Evolutionary conservation across 2,113 vertebrate species (phyloP).

Genomic region (Anas platyrhynchos): DNA sequence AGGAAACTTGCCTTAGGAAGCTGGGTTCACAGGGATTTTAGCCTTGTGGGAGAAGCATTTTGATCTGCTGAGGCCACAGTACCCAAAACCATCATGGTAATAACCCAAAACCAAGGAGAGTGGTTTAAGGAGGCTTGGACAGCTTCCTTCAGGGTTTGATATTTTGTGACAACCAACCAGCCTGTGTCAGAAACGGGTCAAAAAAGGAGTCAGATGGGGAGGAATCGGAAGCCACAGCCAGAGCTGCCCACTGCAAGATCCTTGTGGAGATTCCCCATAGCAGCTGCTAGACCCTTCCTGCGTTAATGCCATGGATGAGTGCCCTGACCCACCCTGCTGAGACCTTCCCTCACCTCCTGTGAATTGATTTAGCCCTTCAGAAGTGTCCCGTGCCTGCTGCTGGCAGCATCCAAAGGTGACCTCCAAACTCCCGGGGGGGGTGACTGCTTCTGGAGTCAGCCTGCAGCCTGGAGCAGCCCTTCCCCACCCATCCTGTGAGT

Average conservation of each 20-base stretch:
- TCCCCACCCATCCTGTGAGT: neutral
- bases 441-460: neutral
- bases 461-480: neutral
- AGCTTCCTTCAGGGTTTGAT: neutral
- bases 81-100: neutral
- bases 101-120: neutral
- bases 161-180: neutral
- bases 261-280: neutral
- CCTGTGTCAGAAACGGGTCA: neutral
- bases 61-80: neutral
- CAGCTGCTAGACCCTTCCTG: neutral
- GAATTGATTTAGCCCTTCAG: neutral
- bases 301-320: neutral
- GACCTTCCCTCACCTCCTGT: neutral
- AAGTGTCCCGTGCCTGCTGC: neutral
- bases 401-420: neutral
- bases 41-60: neutral
- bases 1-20: neutral
- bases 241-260: neutral
- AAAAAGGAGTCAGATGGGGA: neutral
- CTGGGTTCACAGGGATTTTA: neutral
- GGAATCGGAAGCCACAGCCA: fast-evolving
- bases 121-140: neutral
- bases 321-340: neutral
- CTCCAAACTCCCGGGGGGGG: neutral